These are phyloP conservation scores for Pharmacophagus antenor DNA, from an alignment of 2,888 invertebrate genomes.

Conservation along the genomic window DNA sequence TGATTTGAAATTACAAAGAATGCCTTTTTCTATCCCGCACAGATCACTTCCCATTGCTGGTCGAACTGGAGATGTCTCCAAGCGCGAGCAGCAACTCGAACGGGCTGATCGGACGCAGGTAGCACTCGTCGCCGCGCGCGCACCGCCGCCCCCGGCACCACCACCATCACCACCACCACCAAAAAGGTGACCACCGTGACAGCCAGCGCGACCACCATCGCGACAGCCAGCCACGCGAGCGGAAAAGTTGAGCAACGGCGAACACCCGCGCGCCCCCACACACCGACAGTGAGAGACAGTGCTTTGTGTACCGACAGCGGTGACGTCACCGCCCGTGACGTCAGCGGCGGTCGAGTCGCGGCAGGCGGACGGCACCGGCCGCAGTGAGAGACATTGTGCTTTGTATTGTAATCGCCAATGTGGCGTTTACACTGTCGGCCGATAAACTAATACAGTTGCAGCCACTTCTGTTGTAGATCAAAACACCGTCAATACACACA, in stretches of 20 bases:
- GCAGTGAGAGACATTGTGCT: background rate
- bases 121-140: constrained; percentile 74
- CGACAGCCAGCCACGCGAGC: constrained; percentile 13
- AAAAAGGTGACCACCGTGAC: constrained; percentile 32
- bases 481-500: background rate
- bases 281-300: constrained; percentile 7
- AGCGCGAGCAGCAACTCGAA: constrained; percentile 87
- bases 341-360: background rate
- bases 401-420: background rate
- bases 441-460: background rate
- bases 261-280: constrained; percentile 16
- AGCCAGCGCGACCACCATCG: constrained; percentile 30
- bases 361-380: background rate
- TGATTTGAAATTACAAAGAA: background rate
- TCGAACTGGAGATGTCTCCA: constrained; percentile 94
- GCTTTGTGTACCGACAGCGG: constrained; percentile 10
- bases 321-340: background rate
- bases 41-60: constrained; percentile 96
- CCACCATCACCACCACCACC: constrained; percentile 39
- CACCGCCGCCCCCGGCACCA: constrained; percentile 41
- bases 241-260: constrained; percentile 30
- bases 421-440: background rate
- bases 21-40: constrained; percentile 34
- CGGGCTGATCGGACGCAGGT: constrained; percentile 92
- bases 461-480: too few relatives aligned